Evolutionary conservation across 1,140 invertebrate genomes (phyloP).

Genomic region (Heliconius hermathena): DNA sequence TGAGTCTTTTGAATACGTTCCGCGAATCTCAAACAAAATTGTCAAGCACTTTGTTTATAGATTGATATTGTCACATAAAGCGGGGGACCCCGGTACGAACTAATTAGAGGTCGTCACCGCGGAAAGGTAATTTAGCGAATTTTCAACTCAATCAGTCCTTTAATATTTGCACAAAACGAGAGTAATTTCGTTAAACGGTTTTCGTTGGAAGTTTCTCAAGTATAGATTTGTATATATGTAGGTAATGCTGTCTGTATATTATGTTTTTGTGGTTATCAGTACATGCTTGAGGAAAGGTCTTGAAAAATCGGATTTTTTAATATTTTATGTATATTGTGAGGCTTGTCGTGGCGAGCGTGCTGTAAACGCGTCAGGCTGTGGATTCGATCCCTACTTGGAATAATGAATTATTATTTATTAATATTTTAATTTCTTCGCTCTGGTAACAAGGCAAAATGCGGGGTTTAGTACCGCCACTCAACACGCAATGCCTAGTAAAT

Average conservation of each 20-base stretch:
- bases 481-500: too few relatives aligned
- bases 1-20: background rate
- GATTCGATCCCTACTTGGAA: too few relatives aligned
- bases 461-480: too few relatives aligned
- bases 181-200: conserved; percentile 65
- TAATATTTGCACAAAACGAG: conserved; percentile 66
- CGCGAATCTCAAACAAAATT: conserved; percentile 1
- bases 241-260: background rate
- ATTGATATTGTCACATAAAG: conserved; percentile 34
- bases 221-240: conserved; percentile 10
- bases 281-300: background rate
- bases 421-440: too few relatives aligned
- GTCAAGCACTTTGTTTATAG: conserved; percentile 24
- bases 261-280: conserved; percentile 16
- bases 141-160: conserved; percentile 67
- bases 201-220: conserved; percentile 47
- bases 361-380: too few relatives aligned
- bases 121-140: conserved; percentile 58
- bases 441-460: too few relatives aligned
- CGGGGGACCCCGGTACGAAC: conserved; percentile 23
- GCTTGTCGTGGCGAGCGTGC: too few relatives aligned
- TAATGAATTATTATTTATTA: too few relatives aligned
- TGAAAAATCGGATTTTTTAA: too few relatives aligned
- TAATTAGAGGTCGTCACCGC: conserved; percentile 48
- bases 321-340: too few relatives aligned